A percentile compares a stretch with the other conserved stretches of the same genome.
phyloP scores from a whole-genome alignment of 1,140 invertebrate species.

The Cyclargus thomasi region DNA sequence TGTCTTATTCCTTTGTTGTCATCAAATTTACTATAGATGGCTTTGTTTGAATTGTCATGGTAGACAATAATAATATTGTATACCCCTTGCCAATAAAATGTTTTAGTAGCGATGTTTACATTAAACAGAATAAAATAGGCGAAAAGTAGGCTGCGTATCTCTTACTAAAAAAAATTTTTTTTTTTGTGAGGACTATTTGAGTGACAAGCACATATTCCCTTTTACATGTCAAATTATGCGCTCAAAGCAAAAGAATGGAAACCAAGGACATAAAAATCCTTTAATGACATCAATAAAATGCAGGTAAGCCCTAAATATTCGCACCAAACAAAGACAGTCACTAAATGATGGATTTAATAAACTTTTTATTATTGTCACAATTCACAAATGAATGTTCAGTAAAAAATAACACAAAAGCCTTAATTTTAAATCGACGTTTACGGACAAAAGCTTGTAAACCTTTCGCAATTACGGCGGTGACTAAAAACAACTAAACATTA shows the following conservation, averaged over 20 bases:
- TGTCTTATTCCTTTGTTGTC: background rate
- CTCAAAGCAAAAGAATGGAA: background rate
- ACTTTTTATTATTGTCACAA: background rate
- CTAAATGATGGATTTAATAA: slow-evolving; percentile 1
- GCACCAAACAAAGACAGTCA: background rate
- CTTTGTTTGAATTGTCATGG: background rate
- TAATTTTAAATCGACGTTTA: slow-evolving; percentile 7
- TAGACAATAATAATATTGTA: too few species aligned
- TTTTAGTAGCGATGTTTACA: too few species aligned
- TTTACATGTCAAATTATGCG: background rate
- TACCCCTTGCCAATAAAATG: too few species aligned
- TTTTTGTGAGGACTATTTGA: too few species aligned
- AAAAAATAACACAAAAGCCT: slow-evolving; percentile 10
- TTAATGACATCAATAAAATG: background rate
- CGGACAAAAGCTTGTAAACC: slow-evolving; percentile 8
- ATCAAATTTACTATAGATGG: background rate
- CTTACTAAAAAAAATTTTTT: too few species aligned
- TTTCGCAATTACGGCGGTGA: slow-evolving; percentile 10
- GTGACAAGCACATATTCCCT: too few species aligned
- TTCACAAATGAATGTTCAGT: background rate
- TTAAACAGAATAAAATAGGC: too few species aligned
- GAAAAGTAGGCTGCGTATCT: too few species aligned
- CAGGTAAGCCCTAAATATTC: background rate
- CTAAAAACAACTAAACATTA: slow-evolving; percentile 25
- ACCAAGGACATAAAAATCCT: background rate